Evolutionary conservation across 2,797 vertebrate genomes (phyloP).

Genomic region (Malacoctenus gilli): DNA sequence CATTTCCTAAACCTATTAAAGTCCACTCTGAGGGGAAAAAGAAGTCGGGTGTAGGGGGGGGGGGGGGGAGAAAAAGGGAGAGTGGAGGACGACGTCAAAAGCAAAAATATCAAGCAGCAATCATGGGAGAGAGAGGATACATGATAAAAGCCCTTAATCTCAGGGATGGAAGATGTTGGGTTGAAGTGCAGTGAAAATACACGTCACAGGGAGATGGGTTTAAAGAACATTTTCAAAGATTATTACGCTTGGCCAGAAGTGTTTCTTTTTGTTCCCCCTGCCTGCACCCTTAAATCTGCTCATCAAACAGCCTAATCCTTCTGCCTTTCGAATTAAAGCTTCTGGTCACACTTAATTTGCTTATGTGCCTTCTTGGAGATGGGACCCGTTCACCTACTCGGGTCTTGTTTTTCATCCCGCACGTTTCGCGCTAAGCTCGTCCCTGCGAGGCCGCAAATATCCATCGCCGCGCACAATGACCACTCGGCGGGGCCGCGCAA

Average conservation of each 20-base stretch:
- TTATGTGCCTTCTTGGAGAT: slow-evolving; percentile 82
- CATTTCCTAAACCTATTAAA: slow-evolving; percentile 76
- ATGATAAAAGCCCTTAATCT: slow-evolving; percentile 81
- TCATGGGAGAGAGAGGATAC: slow-evolving; percentile 71
- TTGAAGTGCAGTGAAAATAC: slow-evolving; percentile 79
- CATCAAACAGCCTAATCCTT: slow-evolving; percentile 84
- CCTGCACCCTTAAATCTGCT: slow-evolving; percentile 82
- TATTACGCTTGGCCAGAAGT: slow-evolving; percentile 80
- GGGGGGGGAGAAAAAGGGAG: slow-evolving; percentile 39
- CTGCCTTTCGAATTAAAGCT: slow-evolving; percentile 81
- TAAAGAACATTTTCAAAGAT: slow-evolving; percentile 83
- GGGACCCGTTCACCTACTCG: slow-evolving; percentile 77
- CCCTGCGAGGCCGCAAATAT: slow-evolving; percentile 55
- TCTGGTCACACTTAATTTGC: slow-evolving; percentile 85
- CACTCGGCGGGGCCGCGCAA: slow-evolving; percentile 41
- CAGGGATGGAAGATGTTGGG: slow-evolving; percentile 75
- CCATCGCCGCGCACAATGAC: slow-evolving; percentile 63
- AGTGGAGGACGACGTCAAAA: slow-evolving; percentile 66
- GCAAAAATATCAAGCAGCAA: slow-evolving; percentile 76
- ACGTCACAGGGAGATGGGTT: slow-evolving; percentile 77
- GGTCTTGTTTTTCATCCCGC: slow-evolving; percentile 74
- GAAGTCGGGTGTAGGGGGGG: no score
- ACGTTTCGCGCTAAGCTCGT: slow-evolving; percentile 64
- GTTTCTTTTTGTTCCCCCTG: slow-evolving; percentile 81
- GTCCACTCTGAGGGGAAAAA: slow-evolving; percentile 65